phyloP scores from a whole-genome alignment of 2,113 vertebrate species.

The Catharus minimus region DNA sequence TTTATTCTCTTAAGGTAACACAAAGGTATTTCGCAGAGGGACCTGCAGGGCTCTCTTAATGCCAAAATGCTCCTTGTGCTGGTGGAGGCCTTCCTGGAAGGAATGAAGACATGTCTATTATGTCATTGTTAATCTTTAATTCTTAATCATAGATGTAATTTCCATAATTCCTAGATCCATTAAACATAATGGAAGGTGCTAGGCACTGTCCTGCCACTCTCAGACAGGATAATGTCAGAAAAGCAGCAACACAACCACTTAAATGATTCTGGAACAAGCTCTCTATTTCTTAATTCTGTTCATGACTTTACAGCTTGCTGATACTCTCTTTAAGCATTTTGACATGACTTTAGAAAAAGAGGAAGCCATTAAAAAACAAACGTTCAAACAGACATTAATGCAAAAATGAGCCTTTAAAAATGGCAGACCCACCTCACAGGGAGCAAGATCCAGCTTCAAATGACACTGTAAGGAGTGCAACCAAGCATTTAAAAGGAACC shows the following conservation, averaged over 20 bases:
- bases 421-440: neutral
- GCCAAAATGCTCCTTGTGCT: neutral
- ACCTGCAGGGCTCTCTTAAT: neutral
- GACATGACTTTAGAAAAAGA: neutral
- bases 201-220: neutral
- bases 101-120: neutral
- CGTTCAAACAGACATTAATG: neutral
- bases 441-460: neutral
- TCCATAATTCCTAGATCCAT: neutral
- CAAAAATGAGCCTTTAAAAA: conserved; percentile 8
- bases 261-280: neutral
- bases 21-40: neutral
- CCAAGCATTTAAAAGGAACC: conserved; percentile 26
- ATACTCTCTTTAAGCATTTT: neutral
- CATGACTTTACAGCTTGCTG: neutral
- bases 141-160: neutral
- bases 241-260: neutral
- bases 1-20: neutral
- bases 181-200: neutral
- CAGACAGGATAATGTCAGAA: neutral
- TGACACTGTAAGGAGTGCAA: conserved; percentile 9
- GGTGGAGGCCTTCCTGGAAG: neutral
- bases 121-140: neutral
- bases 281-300: neutral
- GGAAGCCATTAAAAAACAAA: neutral